Evolutionary conservation across 2,888 invertebrate species (phyloP), one percentile per base, ranked within the genome.

Genomic region (Darwinula stevensoni): DNA sequence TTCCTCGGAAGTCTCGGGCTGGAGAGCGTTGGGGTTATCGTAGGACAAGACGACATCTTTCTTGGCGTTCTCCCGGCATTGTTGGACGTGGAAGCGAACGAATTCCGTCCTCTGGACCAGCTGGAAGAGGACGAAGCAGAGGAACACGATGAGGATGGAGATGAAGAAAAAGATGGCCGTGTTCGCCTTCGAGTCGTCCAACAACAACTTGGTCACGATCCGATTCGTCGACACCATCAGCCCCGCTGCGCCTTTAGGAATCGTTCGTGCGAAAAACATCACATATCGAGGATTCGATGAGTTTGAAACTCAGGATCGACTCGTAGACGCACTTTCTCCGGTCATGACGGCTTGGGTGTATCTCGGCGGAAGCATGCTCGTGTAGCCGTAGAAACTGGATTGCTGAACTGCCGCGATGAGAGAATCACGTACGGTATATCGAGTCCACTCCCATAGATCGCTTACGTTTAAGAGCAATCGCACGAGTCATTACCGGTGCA

Each of bases 291-390:
- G 15, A 33, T 3, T 18, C n/a, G n/a, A n/a, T n/a, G n/a, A n/a
- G n/a, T n/a, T n/a, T n/a, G n/a, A n/a, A n/a, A n/a, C n/a, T n/a
- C n/a, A n/a, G n/a, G n/a, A n/a, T n/a, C n/a, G n/a, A n/a, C 22
- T 22, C 22, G 9, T 9, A 6, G n/a, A 22, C 22, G 9, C 57
- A 71, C 82, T 84, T 61, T 84, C 84, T 36, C 84, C 84, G 4
- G 74, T 73, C 84, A 84, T 84, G 2, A 84, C 78, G 17, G 84
- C 82, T 50, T 84, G 82, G 0, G 82, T 84, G 45, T 82, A 84
- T 39, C 70, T 58, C 38, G 72, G 67, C 14, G 84, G 84, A 37
- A 84, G 55, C 66, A 82, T 82, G 36, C 80, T 78, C 2, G 82
- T 76, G 48, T 78, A 82, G 3, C 84, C 84, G 48, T 84, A 84